Evolutionary conservation across 2,888 invertebrate species (phyloP), one percentile per base, ranked within the genome.

Genomic region (Synergus itoensis): DNA sequence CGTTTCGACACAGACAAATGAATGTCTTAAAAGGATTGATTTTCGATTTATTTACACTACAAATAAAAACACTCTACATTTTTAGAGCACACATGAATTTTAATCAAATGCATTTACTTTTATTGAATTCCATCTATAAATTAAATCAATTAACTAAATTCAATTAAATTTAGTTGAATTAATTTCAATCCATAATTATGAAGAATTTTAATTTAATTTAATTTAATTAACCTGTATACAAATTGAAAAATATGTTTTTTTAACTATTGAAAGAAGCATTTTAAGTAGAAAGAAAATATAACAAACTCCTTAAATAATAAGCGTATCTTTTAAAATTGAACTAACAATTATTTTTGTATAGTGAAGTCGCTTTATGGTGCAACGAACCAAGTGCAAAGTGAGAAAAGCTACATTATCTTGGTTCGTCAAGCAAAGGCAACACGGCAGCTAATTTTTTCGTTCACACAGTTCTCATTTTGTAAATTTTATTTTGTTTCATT

Each of bases 401-500:
- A 21, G 67, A 43, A 21, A 69, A 69, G 5, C 48, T 48, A 69
- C 48, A 69, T 69, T 48, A 21, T 69, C 28, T 43, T 48, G 14
- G 48, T 69, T 45, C 45, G n/a, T 45, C 28, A 69, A 48, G 48
- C 43, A 69, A 69, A 69, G 28, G 28, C 28, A 69, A 48, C 9
- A 48, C 28, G 16, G 7, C 16, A 43, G 45, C 11, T 48, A 69
- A 67, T 45, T 67, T 67, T 9, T 12, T 40, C n/a, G 16, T 12
- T 18, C 8, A 21, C 67, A 45, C 45, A 21, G 16, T 28, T 43
- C 4, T 45, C 28, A 9, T 67, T 41, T 14, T 45, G 28, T 28
- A 18, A 67, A 36, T 36, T 16, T 69, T 69, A 45, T 69, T 48
- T 28, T 48, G 28, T 48, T 69, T 48, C 16, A 69, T 8, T 45